Evolutionary conservation across 2,113 vertebrate genomes (phyloP).

Genomic region (Numenius arquata): DNA sequence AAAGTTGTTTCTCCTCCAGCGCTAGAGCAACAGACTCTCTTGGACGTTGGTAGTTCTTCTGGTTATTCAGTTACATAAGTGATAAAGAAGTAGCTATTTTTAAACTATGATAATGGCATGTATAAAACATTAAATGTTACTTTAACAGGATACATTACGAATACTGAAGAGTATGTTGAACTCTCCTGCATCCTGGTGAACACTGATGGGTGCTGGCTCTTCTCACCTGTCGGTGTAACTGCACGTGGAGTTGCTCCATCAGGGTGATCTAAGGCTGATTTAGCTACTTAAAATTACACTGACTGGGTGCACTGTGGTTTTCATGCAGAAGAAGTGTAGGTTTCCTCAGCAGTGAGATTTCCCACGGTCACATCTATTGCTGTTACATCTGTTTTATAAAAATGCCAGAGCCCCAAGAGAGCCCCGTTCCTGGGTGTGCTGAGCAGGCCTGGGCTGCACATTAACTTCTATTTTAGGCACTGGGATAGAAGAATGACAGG

Average conservation of each 20-base stretch:
- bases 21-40: background rate
- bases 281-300: background rate
- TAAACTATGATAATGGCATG: background rate
- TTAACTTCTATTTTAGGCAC: background rate
- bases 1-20: background rate
- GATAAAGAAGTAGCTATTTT: background rate
- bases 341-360: background rate
- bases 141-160: background rate
- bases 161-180: background rate
- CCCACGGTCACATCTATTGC: background rate
- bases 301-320: background rate
- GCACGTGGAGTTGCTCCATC: background rate
- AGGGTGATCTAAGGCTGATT: background rate
- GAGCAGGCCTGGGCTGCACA: background rate
- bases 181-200: background rate
- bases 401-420: background rate
- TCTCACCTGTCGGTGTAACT: background rate
- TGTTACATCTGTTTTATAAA: conserved; percentile 23
- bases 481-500: background rate
- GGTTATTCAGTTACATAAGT: background rate
- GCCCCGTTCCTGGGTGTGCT: background rate
- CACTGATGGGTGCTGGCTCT: background rate
- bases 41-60: background rate
- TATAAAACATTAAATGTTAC: background rate
- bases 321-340: background rate